Evolutionary conservation across 2,797 vertebrate genomes (phyloP).

Genomic region (Monodelphis domestica): DNA sequence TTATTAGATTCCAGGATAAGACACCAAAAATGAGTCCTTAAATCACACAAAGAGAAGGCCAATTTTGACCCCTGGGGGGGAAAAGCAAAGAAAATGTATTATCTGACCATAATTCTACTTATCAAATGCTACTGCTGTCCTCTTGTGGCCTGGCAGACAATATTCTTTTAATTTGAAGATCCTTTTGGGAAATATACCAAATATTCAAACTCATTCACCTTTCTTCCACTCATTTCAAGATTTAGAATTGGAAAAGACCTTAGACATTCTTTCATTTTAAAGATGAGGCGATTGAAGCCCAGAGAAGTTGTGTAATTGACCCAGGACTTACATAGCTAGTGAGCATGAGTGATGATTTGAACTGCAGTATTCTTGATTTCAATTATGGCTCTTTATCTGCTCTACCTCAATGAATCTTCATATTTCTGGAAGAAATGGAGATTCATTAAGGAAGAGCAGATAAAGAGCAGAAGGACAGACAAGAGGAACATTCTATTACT

Average conservation of each 20-base stretch:
- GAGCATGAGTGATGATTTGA: neutral
- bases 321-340: neutral
- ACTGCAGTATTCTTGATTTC: neutral
- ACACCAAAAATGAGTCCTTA: neutral
- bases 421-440: too few species aligned
- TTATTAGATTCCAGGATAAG: neutral
- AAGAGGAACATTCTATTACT: neutral
- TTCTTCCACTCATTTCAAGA: neutral
- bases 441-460: too few species aligned
- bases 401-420: neutral
- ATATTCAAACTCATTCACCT: neutral
- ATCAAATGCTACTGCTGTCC: constrained; percentile 74
- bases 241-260: neutral
- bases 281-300: neutral
- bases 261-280: neutral
- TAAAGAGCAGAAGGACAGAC: neutral
- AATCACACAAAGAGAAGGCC: neutral
- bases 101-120: constrained; percentile 27
- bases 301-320: neutral
- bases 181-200: neutral
- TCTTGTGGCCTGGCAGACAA: constrained; percentile 73
- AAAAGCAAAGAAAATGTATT: neutral
- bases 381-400: neutral
- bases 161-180: constrained; percentile 13
- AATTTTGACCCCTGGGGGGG: neutral